Evolutionary conservation across 2,888 invertebrate genomes (phyloP).

Genomic region (Muscina levida): DNA sequence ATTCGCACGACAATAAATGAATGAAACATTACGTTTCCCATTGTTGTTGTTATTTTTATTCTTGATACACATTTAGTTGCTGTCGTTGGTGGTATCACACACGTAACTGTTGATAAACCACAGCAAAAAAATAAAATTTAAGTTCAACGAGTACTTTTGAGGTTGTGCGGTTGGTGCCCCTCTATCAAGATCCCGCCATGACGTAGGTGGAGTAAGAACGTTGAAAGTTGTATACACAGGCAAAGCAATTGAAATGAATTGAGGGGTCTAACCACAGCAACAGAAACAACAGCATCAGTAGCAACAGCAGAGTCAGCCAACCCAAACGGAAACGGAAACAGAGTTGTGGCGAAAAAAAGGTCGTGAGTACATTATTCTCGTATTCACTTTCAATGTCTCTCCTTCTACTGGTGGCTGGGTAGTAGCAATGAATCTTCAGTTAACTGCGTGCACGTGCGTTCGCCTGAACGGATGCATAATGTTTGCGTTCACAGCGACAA

Average conservation of each 20-base stretch:
- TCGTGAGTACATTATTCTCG: slow-evolving; percentile 37
- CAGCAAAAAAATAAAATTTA: slow-evolving; percentile 24
- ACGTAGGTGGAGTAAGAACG: no score
- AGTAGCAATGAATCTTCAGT: slow-evolving; percentile 29
- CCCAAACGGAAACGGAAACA: slow-evolving; percentile 62
- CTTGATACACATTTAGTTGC: neutral
- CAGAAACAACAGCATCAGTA: slow-evolving; percentile 4
- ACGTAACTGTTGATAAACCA: slow-evolving; percentile 26
- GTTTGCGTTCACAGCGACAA: slow-evolving; percentile 52
- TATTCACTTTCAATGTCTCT: slow-evolving; percentile 44
- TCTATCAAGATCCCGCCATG: neutral
- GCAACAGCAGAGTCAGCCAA: slow-evolving; percentile 27
- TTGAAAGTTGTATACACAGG: no score
- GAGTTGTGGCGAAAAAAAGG: slow-evolving; percentile 56
- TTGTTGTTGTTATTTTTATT: neutral
- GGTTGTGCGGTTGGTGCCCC: no score
- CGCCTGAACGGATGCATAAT: slow-evolving; percentile 57
- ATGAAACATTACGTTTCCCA: slow-evolving; percentile 19
- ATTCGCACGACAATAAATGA: slow-evolving; percentile 10
- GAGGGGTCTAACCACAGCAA: slow-evolving; percentile 45
- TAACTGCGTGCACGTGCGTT: slow-evolving; percentile 59
- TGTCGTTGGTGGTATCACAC: slow-evolving; percentile 17
- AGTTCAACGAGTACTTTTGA: slow-evolving; percentile 6
- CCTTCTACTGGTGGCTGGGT: neutral
- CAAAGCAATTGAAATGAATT: slow-evolving; percentile 48